These are phyloP conservation scores for Mus minutoides DNA, from an alignment of 2,797 vertebrate species.

Conservation along the genomic window DNA sequence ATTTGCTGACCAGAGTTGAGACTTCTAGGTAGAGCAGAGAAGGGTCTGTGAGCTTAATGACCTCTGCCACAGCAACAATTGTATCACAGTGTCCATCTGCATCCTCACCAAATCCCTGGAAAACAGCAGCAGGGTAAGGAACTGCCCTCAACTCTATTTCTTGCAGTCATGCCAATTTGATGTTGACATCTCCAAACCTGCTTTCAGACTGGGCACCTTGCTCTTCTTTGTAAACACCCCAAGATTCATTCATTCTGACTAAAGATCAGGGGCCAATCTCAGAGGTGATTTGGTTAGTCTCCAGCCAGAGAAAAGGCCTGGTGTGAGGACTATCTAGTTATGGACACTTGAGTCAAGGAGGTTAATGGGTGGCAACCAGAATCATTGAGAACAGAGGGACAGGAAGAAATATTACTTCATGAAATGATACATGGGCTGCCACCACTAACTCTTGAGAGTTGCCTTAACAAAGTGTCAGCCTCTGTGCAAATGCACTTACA, in stretches of 20 bases:
- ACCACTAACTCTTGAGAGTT: neutral
- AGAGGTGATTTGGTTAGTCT: neutral
- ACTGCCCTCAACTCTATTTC: neutral
- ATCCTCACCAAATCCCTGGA: slow-evolving; percentile 91
- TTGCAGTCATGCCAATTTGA: neutral
- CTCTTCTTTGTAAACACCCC: neutral
- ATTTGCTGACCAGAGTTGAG: slow-evolving; percentile 96
- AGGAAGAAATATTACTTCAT: neutral
- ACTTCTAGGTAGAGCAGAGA: slow-evolving; percentile 97
- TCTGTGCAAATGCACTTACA: neutral
- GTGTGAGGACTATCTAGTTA: neutral
- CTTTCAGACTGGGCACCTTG: neutral
- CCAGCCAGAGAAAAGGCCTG: no score
- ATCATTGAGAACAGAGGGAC: neutral
- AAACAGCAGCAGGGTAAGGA: neutral
- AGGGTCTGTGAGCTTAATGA: slow-evolving; percentile 98
- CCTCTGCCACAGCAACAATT: slow-evolving; percentile 96
- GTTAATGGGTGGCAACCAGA: neutral
- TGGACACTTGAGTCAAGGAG: neutral
- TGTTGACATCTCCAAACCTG: neutral
- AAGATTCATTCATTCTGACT: neutral
- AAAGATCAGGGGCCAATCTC: neutral
- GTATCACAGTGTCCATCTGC: slow-evolving; percentile 93
- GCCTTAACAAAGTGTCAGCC: neutral
- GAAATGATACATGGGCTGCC: neutral